phyloP scores from a whole-genome alignment of 1,140 invertebrate species.

The Anoplolepis gracilipes region DNA sequence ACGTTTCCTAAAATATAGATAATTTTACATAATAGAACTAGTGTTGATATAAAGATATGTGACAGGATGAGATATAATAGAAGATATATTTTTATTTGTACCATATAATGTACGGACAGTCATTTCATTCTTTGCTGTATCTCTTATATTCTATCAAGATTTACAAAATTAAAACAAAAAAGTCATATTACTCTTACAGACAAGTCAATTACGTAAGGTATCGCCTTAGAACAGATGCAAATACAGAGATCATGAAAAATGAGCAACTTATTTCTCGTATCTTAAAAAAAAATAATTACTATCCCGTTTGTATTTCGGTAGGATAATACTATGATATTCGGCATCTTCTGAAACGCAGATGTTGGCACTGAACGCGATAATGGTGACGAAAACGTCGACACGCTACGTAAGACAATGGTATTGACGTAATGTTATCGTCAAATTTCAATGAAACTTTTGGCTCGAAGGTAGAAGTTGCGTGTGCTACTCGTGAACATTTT shows the following conservation, averaged over 20 bases:
- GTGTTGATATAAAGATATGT: not conserved
- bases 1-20: not conserved
- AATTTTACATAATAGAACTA: not conserved
- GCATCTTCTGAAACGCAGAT: constrained; percentile 58
- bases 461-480: constrained; percentile 1
- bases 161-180: not conserved
- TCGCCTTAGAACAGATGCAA: not conserved
- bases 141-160: not conserved
- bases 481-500: not conserved
- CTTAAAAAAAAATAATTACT: constrained; percentile 41
- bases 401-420: constrained; percentile 42
- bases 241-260: not conserved
- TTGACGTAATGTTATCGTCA: constrained; percentile 42
- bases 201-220: not conserved
- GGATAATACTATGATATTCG: constrained; percentile 63
- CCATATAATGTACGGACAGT: not conserved
- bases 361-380: constrained; percentile 67
- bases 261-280: not conserved
- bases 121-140: not conserved
- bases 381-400: constrained; percentile 63
- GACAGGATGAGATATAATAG: no score
- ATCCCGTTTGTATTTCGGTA: not conserved
- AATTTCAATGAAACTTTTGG: constrained; percentile 43
- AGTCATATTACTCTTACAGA: not conserved
- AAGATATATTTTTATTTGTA: not conserved